These are phyloP conservation scores for Aspiorhynchus laticeps DNA, from an alignment of 2,113 vertebrate species.

Conservation along the genomic window DNA sequence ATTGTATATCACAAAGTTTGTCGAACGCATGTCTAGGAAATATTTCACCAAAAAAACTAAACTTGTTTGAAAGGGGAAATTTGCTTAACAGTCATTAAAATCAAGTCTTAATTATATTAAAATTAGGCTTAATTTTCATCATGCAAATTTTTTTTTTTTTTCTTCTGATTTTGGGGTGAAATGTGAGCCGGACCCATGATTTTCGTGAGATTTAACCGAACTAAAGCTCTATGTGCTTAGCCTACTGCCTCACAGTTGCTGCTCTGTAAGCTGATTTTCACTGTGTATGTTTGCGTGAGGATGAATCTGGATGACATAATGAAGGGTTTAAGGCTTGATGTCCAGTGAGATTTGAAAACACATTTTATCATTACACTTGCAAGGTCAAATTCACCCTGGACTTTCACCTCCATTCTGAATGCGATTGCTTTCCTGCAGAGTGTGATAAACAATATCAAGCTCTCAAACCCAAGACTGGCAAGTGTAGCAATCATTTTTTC, in stretches of 20 bases:
- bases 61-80: background rate
- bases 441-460: background rate
- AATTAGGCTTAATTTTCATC: background rate
- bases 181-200: background rate
- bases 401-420: constrained; percentile 19
- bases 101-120: background rate
- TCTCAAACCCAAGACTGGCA: background rate
- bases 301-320: constrained; percentile 57
- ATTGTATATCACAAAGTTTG: background rate
- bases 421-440: background rate
- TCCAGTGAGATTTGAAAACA: constrained; percentile 50
- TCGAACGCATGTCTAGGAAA: background rate
- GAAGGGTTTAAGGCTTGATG: constrained; percentile 57
- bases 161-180: background rate
- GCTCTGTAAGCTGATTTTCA: constrained; percentile 31
- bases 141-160: background rate
- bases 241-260: constrained; percentile 16
- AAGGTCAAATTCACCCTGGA: constrained; percentile 31
- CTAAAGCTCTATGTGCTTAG: constrained; percentile 5
- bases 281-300: constrained; percentile 20
- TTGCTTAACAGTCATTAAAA: background rate
- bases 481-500: background rate
- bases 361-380: constrained; percentile 36
- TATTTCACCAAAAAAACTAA: background rate
- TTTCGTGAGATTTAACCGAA: background rate